Conservation (phyloP, 2,888 invertebrate genomes). For the Allygus modestus region DNA sequence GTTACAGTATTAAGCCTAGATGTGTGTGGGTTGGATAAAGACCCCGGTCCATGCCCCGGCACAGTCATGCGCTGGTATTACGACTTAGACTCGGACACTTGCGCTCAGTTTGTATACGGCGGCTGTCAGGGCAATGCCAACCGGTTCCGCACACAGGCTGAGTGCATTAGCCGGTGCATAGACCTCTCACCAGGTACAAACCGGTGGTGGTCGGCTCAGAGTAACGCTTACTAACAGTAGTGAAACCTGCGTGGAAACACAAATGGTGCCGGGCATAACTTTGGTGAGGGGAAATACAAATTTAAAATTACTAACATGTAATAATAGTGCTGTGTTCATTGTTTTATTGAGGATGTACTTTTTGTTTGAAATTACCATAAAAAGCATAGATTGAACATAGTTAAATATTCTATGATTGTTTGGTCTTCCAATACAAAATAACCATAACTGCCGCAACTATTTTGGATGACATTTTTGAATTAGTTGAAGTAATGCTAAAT, state of each 20-base stretch:
- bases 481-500: no score
- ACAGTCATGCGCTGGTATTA: constrained; percentile 87
- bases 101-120: constrained; percentile 88
- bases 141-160: constrained; percentile 86
- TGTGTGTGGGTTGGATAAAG: constrained; percentile 84
- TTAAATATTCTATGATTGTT: no score
- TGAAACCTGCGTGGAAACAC: neutral
- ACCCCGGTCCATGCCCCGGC: constrained; percentile 87
- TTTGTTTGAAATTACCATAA: no score
- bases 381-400: no score
- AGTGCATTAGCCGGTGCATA: constrained; percentile 78
- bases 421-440: no score
- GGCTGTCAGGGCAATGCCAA: constrained; percentile 93
- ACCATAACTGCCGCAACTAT: no score
- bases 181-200: constrained; percentile 54
- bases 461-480: no score
- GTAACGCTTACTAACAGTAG: neutral
- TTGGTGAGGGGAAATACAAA: constrained; percentile 2
- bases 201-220: constrained; percentile 26
- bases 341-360: no score
- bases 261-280: neutral
- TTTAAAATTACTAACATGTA: neutral
- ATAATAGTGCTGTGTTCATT: neutral
- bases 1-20: constrained; percentile 75
- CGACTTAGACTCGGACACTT: constrained; percentile 80